Evolutionary conservation across 1,140 invertebrate genomes (phyloP), one percentile per base, ranked within the genome.

Genomic region (Drosophila littoralis): DNA sequence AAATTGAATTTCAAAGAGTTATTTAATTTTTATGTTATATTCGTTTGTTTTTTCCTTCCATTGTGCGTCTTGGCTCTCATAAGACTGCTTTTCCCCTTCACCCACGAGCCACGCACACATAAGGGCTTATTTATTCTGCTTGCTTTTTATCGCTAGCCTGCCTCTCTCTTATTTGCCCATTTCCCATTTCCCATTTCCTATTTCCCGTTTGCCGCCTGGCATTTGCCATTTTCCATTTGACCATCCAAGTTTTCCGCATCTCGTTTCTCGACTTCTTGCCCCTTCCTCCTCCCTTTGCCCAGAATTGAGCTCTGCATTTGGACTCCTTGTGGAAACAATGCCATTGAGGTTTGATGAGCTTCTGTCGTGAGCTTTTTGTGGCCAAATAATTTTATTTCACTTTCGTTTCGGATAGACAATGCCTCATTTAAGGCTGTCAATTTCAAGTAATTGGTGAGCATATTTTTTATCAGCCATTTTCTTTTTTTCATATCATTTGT

Each of bases 1-100:
- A 83, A 86, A 86, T 86, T 86, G 38, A 82, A 86, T 86, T 86
- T 79, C 36, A 85, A 83, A 86, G 82, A 86, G 82, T 86, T 86
- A 74, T 88, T 77, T 74, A 66, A 77, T 65, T 57, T 58, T 69
- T 67, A 13, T 48, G 33, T 17, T 46, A 32, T 8, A 32, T 40
- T 22, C 46, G n/a, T 33, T 77, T 64, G 42, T 54, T 42, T 57
- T 42, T 43, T 12, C 38, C 58, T 32, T 54, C 38, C 8, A 2
- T 54, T 72, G 22, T 28, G 54, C 42, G 15, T 38, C 32, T 40
- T 35, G 40, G 40, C 46, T 38, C 50, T 63, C 17, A n/a, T 63
- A 42, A 36, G 45, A 57, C 22, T 28, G 22, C 5, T 17, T 54
- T 32, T 33, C 13, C 6, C 33, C 13, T 42, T 12, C 38, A n/a